Percentiles rank a stretch among this genome's conserved stretches.
Conservation (phyloP, 2,113 vertebrate species). For the Cettia cetti region DNA sequence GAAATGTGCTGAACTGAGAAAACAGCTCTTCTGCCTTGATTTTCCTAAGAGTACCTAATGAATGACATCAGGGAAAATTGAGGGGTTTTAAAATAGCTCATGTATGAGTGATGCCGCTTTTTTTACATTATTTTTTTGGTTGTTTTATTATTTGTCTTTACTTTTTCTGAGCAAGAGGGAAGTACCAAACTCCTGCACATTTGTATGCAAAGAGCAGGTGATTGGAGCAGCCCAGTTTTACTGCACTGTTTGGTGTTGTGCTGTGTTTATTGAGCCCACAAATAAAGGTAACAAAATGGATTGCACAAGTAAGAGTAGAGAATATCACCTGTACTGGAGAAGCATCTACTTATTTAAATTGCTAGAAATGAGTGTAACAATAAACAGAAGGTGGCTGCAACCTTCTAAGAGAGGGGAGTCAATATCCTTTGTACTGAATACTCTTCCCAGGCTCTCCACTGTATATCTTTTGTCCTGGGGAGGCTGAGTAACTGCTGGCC, state of each 20-base stretch:
- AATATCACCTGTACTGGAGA: neutral
- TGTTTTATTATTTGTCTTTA: neutral
- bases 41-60: neutral
- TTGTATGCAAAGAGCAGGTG: neutral
- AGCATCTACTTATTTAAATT: neutral
- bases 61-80: neutral
- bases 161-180: neutral
- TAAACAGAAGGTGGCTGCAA: neutral
- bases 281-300: neutral
- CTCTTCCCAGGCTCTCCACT: neutral
- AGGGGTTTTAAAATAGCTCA: neutral
- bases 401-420: neutral
- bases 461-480: neutral
- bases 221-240: neutral
- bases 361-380: neutral
- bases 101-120: neutral
- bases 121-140: neutral
- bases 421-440: neutral
- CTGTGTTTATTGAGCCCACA: neutral
- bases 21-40: neutral
- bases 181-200: neutral
- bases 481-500: neutral
- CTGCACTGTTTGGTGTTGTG: neutral
- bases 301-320: neutral
- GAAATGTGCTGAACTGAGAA: neutral